phyloP scores from a whole-genome alignment of 2,888 invertebrate genomes.

The Noctua janthina region DNA sequence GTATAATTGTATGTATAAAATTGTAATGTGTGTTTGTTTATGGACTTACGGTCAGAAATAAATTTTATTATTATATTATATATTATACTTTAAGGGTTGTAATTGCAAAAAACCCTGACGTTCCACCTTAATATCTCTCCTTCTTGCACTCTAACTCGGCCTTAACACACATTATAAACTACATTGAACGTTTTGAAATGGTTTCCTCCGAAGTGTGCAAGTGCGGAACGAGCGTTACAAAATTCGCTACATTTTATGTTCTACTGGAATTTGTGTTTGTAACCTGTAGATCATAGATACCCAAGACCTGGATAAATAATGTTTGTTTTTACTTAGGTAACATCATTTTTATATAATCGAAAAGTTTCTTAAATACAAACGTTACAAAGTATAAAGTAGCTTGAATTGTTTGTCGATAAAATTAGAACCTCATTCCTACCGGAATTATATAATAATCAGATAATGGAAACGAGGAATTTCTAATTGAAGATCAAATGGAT shows the following conservation, averaged over 20 bases:
- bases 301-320: neutral
- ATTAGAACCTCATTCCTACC: neutral
- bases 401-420: conserved; percentile 8
- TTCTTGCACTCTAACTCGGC: conserved; percentile 35
- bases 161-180: conserved; percentile 54
- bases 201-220: conserved; percentile 64
- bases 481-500: conserved; percentile 20
- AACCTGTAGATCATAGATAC: neutral
- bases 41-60: too few species aligned
- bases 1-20: too few species aligned
- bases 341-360: neutral
- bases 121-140: neutral
- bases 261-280: conserved; percentile 26
- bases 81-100: too few species aligned
- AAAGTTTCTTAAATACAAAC: conserved; percentile 3
- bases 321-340: neutral
- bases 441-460: conserved; percentile 14
- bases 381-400: neutral
- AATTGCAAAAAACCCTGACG: too few species aligned
- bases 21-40: too few species aligned
- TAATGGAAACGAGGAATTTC: neutral
- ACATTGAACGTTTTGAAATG: conserved; percentile 65
- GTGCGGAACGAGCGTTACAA: conserved; percentile 68
- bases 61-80: too few species aligned
- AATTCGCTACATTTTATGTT: conserved; percentile 47